A percentile compares a stretch with the other conserved stretches of the same genome.
phyloP scores from a whole-genome alignment of 2,888 invertebrate genomes.

The Diachrysia chrysitis region DNA sequence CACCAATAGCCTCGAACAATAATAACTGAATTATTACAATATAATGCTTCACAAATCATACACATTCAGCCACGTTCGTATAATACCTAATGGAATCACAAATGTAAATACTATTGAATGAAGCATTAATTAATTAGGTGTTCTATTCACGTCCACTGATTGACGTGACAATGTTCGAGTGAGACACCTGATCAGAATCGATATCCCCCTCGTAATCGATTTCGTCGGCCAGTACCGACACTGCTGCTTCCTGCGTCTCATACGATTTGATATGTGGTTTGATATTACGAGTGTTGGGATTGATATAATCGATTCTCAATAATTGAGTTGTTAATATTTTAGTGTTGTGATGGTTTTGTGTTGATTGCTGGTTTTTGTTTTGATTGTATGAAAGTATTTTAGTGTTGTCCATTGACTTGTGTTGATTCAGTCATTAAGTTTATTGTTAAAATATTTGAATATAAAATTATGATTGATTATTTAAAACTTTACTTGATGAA shows the following conservation, averaged over 20 bases:
- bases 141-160: slow-evolving; percentile 59
- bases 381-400: background rate
- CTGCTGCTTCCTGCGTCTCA: slow-evolving; percentile 36
- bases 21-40: background rate
- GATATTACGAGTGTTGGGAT: slow-evolving; percentile 22
- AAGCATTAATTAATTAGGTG: slow-evolving; percentile 61
- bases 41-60: slow-evolving; percentile 1
- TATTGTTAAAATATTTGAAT: background rate
- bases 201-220: slow-evolving; percentile 47
- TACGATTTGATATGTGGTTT: slow-evolving; percentile 21
- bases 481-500: too few relatives aligned
- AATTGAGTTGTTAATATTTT: background rate
- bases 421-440: too few relatives aligned
- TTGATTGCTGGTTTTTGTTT: background rate
- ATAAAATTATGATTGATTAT: too few relatives aligned
- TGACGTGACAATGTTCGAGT: slow-evolving; percentile 58
- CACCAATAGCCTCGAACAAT: background rate
- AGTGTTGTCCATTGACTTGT: background rate
- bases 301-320: background rate
- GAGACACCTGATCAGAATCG: slow-evolving; percentile 57
- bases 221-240: slow-evolving; percentile 17
- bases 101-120: slow-evolving; percentile 55
- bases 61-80: slow-evolving; percentile 8
- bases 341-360: background rate
- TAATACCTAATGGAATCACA: slow-evolving; percentile 46